These are phyloP conservation scores for Acrobasis consociella DNA, from an alignment of 2,888 invertebrate genomes.

Conservation along the genomic window DNA sequence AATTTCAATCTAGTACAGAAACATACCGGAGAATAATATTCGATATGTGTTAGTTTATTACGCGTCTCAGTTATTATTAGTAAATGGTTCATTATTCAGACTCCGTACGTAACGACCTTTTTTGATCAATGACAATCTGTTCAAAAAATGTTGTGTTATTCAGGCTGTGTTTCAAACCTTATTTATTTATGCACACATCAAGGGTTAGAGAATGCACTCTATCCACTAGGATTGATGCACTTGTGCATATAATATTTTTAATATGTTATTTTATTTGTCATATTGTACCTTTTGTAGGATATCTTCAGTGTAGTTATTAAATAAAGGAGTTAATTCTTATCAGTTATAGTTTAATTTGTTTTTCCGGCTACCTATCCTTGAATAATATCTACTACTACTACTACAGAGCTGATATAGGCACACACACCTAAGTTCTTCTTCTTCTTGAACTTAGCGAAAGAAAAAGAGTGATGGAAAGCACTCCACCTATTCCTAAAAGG, in stretches of 20 bases:
- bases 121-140: background rate
- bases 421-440: no score
- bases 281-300: slow-evolving; percentile 2
- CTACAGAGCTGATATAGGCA: no score
- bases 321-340: slow-evolving; percentile 1
- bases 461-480: no score
- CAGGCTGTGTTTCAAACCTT: background rate
- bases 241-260: background rate
- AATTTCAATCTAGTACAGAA: slow-evolving; percentile 1
- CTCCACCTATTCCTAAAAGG: no score
- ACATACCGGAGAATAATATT: background rate
- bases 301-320: slow-evolving; percentile 11
- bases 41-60: background rate
- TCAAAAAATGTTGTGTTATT: background rate
- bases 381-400: no score
- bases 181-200: background rate
- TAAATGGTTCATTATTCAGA: background rate
- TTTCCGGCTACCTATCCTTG: background rate
- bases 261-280: slow-evolving; percentile 1
- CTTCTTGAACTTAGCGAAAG: no score
- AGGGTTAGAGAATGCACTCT: background rate
- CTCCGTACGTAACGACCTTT: background rate
- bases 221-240: background rate
- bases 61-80: background rate
- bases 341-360: background rate